A percentile compares a stretch with the other conserved stretches of the same genome.
phyloP scores from a whole-genome alignment of 2,113 vertebrate species.

The Urocitellus parryii region DNA sequence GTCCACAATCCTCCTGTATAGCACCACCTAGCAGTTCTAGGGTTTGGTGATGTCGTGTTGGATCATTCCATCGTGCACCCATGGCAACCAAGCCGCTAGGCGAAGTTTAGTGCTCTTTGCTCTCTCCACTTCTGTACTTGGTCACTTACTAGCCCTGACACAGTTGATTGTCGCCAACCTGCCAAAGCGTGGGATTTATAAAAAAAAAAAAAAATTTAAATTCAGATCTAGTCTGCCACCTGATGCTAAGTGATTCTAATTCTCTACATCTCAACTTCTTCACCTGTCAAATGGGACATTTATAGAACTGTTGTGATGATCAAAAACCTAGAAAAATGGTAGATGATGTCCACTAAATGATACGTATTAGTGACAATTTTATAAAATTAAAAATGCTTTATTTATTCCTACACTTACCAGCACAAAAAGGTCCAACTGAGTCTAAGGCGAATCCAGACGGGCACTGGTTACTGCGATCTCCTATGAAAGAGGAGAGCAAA shows the following conservation, averaged over 20 bases:
- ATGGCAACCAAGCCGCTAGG: background rate
- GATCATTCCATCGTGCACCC: background rate
- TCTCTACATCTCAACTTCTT: conserved; percentile 4
- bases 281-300: background rate
- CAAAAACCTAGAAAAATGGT: background rate
- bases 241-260: background rate
- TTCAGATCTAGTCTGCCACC: background rate
- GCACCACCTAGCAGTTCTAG: background rate
- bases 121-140: background rate
- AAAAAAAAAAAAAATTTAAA: background rate
- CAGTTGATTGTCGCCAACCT: background rate
- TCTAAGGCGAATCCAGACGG: conserved; percentile 94
- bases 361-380: background rate
- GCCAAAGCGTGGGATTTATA: background rate
- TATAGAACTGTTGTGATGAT: background rate
- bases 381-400: background rate
- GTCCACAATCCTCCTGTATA: background rate
- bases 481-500: conserved; percentile 84
- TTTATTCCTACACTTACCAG: conserved; percentile 88
- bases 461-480: conserved; percentile 96
- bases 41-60: background rate
- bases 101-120: background rate
- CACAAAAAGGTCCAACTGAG: conserved; percentile 92
- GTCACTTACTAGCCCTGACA: background rate
- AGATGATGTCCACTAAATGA: background rate